phyloP scores from a whole-genome alignment of 2,888 invertebrate genomes.

The Oligia fasciuncula region DNA sequence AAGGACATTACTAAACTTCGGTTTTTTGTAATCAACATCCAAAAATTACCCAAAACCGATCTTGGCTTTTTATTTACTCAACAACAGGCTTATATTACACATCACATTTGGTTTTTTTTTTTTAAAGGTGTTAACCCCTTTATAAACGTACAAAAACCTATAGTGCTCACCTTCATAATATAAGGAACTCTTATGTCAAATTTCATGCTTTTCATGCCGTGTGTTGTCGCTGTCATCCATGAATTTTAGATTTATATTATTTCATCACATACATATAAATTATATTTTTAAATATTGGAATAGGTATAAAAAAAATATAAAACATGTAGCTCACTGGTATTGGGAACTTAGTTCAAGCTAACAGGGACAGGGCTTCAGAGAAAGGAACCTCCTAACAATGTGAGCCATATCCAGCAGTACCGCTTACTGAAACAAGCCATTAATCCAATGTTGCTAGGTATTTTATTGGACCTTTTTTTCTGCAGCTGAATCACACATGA shows the following conservation, averaged over 20 bases:
- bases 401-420: background rate
- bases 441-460: background rate
- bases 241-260: background rate
- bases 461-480: background rate
- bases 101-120: too few species aligned
- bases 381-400: background rate
- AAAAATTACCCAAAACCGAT: too few species aligned
- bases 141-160: background rate
- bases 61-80: too few species aligned
- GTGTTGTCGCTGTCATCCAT: background rate
- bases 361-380: background rate
- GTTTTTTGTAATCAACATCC: too few species aligned
- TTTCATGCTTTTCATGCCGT: background rate
- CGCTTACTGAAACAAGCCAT: too few species aligned
- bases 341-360: background rate
- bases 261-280: background rate
- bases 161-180: background rate
- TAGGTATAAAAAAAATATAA: too few species aligned
- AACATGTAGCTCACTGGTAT: too few species aligned
- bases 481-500: background rate
- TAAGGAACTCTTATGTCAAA: background rate
- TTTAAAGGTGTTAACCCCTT: background rate
- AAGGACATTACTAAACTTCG: too few species aligned
- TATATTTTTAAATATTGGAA: too few species aligned
- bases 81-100: too few species aligned